A percentile compares a stretch with the other conserved stretches of the same genome.
Evolutionary conservation across 2,797 vertebrate genomes (phyloP).

Genomic region (Odontamblyopus lacepedii): DNA sequence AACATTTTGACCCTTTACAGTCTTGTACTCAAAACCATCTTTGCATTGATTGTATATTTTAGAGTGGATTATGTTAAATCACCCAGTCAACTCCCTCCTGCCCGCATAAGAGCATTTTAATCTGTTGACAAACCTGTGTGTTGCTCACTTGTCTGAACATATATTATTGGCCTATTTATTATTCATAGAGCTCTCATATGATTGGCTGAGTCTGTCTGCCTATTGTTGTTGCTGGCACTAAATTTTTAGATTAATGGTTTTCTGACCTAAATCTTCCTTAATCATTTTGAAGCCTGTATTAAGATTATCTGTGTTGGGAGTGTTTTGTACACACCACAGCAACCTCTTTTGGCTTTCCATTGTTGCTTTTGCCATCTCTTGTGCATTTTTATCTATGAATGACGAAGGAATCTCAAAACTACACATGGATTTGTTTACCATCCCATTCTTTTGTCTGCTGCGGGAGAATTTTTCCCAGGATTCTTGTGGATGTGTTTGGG

Average conservation of each 20-base stretch:
- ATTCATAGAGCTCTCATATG: constrained; percentile 35
- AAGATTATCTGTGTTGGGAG: constrained; percentile 76
- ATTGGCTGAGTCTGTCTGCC: constrained; percentile 45
- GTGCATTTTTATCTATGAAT: constrained; percentile 48
- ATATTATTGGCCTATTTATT: constrained; percentile 49
- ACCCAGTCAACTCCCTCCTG: neutral
- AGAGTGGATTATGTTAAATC: neutral
- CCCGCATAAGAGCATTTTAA: constrained; percentile 45
- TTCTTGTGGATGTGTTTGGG: constrained; percentile 67
- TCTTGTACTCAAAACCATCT: neutral
- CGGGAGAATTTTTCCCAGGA: constrained; percentile 66
- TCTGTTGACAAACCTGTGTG: constrained; percentile 34
- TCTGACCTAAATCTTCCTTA: constrained; percentile 81
- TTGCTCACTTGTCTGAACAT: constrained; percentile 44
- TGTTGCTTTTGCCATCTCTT: constrained; percentile 25
- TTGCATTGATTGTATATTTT: neutral
- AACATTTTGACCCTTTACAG: neutral
- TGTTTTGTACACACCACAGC: constrained; percentile 61
- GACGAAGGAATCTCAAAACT: constrained; percentile 54
- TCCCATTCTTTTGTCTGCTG: constrained; percentile 64
- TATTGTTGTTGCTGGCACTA: constrained; percentile 44
- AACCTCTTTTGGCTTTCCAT: constrained; percentile 29
- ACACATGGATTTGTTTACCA: constrained; percentile 69
- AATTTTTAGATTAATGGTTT: constrained; percentile 77
- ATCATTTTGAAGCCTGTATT: constrained; percentile 70